These are phyloP conservation scores for Aplidium turbinatum DNA, from an alignment of 23 tunicate species.

Conservation along the genomic window DNA sequence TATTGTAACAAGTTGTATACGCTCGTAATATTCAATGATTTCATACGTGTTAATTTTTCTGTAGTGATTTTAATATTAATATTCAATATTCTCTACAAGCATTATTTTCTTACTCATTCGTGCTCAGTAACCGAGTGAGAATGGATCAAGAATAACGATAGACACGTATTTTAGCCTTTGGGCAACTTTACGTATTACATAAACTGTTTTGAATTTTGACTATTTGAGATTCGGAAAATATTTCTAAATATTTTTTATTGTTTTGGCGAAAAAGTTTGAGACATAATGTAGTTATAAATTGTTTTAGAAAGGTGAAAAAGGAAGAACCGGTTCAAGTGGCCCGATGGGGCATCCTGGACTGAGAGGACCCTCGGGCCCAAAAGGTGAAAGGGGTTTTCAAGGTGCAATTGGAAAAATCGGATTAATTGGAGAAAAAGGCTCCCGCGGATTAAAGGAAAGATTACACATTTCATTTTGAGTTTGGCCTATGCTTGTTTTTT, in stretches of 20 bases:
- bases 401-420: too few species aligned
- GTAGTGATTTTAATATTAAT: background rate
- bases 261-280: too few species aligned
- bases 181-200: too few species aligned
- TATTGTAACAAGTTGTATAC: background rate
- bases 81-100: background rate
- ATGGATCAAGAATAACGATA: too few species aligned
- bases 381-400: constrained; percentile 4
- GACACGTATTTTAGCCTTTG: too few species aligned
- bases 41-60: background rate
- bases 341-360: too few species aligned
- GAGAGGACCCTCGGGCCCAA: background rate
- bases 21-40: background rate
- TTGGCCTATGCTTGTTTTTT: too few species aligned
- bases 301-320: background rate
- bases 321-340: background rate
- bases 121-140: too few species aligned
- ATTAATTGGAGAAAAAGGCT: background rate
- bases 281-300: too few species aligned
- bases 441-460: background rate
- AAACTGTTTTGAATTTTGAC: background rate
- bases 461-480: too few species aligned
- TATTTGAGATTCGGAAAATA: background rate
- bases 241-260: background rate
- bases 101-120: too few species aligned